phyloP scores from a whole-genome alignment of 2,888 invertebrate species.

The Drosophila monieri region DNA sequence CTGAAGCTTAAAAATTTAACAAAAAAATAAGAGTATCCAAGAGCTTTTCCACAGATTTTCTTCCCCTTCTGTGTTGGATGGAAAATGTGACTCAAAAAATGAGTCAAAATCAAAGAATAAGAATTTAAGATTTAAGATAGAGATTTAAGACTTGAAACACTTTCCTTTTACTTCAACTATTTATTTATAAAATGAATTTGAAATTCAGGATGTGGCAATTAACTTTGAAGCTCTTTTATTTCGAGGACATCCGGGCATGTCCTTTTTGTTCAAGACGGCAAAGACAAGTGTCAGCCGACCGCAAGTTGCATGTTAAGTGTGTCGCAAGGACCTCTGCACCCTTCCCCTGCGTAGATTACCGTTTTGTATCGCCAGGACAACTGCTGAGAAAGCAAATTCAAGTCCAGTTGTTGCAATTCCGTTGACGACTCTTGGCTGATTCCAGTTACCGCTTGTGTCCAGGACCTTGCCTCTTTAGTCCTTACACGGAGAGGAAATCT shows the following conservation, averaged over 20 bases:
- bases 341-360: constrained; percentile 5
- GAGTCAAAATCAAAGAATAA: background rate
- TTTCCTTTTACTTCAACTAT: background rate
- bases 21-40: constrained; percentile 8
- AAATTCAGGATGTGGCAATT: constrained; percentile 12
- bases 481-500: background rate
- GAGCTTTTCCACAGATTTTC: constrained; percentile 6
- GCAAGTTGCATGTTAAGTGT: constrained; percentile 26
- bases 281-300: constrained; percentile 22
- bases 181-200: background rate
- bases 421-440: background rate
- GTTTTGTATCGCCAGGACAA: constrained; percentile 10
- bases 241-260: background rate
- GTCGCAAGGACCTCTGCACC: background rate
- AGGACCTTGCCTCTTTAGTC: background rate
- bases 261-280: constrained; percentile 6
- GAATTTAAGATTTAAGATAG: no score
- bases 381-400: constrained; percentile 25
- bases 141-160: no score
- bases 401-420: constrained; percentile 8
- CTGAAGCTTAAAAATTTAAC: constrained; percentile 28
- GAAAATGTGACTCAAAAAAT: no score
- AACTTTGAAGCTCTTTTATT: constrained; percentile 17
- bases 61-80: background rate
- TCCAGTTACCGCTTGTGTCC: background rate